Conservation (phyloP, 2,888 invertebrate genomes). For the Neoaliturus tenellus region DNA sequence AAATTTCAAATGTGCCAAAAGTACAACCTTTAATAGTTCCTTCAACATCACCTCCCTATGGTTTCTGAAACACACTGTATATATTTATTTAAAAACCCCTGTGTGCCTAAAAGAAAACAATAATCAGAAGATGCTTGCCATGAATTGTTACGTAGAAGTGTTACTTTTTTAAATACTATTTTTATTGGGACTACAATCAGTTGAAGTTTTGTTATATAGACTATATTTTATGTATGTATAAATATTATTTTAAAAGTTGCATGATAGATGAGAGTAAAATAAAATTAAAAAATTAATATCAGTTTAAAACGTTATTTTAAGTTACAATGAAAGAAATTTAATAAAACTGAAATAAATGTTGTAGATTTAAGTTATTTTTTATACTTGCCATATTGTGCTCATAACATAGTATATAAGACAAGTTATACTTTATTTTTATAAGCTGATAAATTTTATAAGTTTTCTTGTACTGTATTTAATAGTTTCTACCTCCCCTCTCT, state of each 20-base stretch:
- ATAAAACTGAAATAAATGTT: neutral
- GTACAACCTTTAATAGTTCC: conserved; percentile 8
- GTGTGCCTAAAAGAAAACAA: conserved; percentile 9
- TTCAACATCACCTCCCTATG: conserved; percentile 8
- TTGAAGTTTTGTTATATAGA: too few species aligned
- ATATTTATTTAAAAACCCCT: neutral
- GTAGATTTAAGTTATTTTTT: neutral
- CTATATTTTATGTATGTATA: too few species aligned
- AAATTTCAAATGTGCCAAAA: conserved; percentile 7
- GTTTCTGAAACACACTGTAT: neutral
- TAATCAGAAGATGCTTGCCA: conserved; percentile 23
- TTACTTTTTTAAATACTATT: too few species aligned
- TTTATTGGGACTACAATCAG: too few species aligned
- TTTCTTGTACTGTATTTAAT: too few species aligned
- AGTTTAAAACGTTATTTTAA: too few species aligned
- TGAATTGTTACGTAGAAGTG: neutral
- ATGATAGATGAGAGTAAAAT: too few species aligned
- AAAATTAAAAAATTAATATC: too few species aligned
- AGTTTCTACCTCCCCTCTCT: too few species aligned
- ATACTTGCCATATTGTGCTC: conserved; percentile 21
- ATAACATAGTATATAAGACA: neutral
- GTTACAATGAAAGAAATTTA: too few species aligned
- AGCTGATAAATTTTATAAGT: neutral
- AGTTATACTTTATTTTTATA: neutral
- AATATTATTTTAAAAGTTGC: too few species aligned